A percentile compares a stretch with the other conserved stretches of the same genome.
These are phyloP conservation scores for Leptinotarsa rubiginosa DNA, from an alignment of 2,888 invertebrate genomes.

Conservation along the genomic window DNA sequence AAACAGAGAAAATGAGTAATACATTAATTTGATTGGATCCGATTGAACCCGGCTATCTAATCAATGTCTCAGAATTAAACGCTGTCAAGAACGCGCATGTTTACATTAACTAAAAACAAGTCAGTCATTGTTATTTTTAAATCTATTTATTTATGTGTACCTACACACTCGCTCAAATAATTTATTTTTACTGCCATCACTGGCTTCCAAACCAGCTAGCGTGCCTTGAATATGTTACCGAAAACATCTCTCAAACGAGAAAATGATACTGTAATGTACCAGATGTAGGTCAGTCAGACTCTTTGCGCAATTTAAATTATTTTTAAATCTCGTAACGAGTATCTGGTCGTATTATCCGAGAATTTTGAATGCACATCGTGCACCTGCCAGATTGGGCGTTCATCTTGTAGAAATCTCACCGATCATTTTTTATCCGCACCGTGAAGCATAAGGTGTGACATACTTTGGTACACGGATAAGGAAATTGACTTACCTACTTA, in stretches of 20 bases:
- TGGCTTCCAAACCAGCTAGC: slow-evolving; percentile 2
- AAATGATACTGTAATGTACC: slow-evolving; percentile 13
- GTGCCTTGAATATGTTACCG: slow-evolving; percentile 12
- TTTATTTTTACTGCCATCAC: slow-evolving; percentile 31
- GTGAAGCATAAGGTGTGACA: not conserved
- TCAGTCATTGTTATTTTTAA: slow-evolving; percentile 32
- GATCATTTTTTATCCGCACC: not conserved
- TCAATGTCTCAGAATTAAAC: not conserved
- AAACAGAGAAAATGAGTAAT: not conserved
- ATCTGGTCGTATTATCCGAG: slow-evolving; percentile 3
- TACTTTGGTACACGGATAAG: not conserved
- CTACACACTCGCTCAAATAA: slow-evolving; percentile 25
- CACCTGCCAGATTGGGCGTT: slow-evolving; percentile 1
- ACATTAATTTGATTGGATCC: not conserved
- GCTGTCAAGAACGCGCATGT: not conserved
- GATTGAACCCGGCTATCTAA: not conserved
- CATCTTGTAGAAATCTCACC: not conserved
- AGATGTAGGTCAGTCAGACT: slow-evolving; percentile 20
- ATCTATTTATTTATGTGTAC: slow-evolving; percentile 33
- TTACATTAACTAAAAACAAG: slow-evolving; percentile 11
- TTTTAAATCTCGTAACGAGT: slow-evolving; percentile 25
- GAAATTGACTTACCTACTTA: too few relatives aligned
- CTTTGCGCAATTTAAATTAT: slow-evolving; percentile 27
- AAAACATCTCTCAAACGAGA: slow-evolving; percentile 19
- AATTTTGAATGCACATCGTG: slow-evolving; percentile 4